These are phyloP conservation scores for Eurystomus glaucurus DNA, from an alignment of 2,797 vertebrate genomes.

Conservation along the genomic window DNA sequence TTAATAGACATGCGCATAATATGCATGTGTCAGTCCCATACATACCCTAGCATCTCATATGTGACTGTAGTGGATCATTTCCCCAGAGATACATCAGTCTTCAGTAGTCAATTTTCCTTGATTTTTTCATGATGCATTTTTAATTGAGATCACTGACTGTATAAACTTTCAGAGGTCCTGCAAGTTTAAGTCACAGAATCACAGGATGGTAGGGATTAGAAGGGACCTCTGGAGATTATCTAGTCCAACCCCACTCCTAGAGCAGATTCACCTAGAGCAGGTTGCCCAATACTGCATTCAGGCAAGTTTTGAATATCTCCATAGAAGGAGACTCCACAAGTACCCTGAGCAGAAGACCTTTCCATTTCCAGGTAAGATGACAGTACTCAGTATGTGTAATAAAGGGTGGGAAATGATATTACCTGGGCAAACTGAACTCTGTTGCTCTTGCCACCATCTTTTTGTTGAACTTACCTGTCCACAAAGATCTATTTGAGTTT, in stretches of 20 bases:
- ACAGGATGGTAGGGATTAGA: background rate
- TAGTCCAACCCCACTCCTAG: background rate
- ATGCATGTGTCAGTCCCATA: rapidly evolving
- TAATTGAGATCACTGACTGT: background rate
- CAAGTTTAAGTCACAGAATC: background rate
- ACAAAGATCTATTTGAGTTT: background rate
- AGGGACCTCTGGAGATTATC: background rate
- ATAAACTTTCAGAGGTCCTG: background rate
- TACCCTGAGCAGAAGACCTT: background rate
- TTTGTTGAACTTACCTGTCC: background rate
- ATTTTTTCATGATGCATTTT: background rate
- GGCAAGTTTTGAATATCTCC: background rate
- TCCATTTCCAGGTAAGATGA: background rate
- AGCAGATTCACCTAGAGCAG: background rate
- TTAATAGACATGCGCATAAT: background rate
- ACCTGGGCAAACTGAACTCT: background rate
- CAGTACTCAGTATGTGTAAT: background rate
- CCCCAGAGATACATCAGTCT: background rate
- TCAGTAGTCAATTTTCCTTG: background rate
- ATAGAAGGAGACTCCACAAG: background rate
- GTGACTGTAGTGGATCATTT: background rate
- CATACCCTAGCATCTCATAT: rapidly evolving
- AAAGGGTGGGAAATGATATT: background rate
- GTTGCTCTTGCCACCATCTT: background rate
- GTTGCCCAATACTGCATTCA: background rate